Evolutionary conservation across 2,113 vertebrate genomes (phyloP), one percentile per base, ranked within the genome.

Genomic region (Laticauda laticaudata): DNA sequence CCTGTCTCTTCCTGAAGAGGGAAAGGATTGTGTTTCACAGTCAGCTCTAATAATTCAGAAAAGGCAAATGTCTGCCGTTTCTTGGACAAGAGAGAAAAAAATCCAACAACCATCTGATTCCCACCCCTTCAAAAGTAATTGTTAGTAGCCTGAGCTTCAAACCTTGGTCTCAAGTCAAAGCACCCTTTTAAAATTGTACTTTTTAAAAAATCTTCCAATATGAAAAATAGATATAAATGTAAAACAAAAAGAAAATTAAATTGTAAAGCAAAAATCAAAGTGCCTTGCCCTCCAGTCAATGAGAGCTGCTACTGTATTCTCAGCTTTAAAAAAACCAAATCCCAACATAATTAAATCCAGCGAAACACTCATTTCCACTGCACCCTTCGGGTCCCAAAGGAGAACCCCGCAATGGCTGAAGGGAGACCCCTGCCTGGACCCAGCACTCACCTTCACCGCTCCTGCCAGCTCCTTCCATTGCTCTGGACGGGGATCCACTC

Each of bases 381-480:
- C 69, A 39, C n/a, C n/a, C n/a, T 75, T 6, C 69, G 8, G n/a
- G 69, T 1, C 29, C 69, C 69, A 39, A 34, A 75, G 69, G 69
- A 18, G 12, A 15, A 0, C 64, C n/a, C 29, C n/a, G 0, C n/a
- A 39, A 20, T 15, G 34, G 15, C n/a, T 7, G 69, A 81, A 39
- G 69, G 69, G n/a, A 34, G n/a, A 75, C n/a, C 34, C 69, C 75
- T 39, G 18, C 20, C 45, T 12, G 18, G 21, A 14, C 14, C 23
- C 0, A 4, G 51, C 34, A 29, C 97, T 97, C 94, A 99, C 99
- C 98, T 99, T 99, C 91, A 99, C 98, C 2, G 93, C 0, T 6
- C 97, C 94, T 0, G 98, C 97, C 1, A 99, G 94, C 96, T 99
- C 99, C 96, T 99, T 99, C 99, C 99, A 99, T 88, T 99, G 99